A percentile compares a stretch with the other conserved stretches of the same genome.
Evolutionary conservation across 2,797 vertebrate species (phyloP).

Genomic region (Melopsittacus undulatus): DNA sequence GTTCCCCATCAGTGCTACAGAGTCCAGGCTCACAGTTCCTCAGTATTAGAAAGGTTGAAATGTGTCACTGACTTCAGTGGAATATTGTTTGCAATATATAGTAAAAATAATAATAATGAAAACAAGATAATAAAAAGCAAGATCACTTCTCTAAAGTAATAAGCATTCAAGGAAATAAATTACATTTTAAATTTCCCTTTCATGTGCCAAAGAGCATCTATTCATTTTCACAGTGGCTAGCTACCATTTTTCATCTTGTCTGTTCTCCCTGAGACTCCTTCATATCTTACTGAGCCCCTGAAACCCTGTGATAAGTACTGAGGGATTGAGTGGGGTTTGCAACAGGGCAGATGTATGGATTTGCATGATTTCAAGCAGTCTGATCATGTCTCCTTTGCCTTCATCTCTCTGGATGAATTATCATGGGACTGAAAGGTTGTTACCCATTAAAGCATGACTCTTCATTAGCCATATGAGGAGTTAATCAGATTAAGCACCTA

Average conservation of each 20-base stretch:
- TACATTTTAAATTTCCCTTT: neutral
- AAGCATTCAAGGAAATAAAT: neutral
- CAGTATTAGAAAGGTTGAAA: neutral
- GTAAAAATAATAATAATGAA: neutral
- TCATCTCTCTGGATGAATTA: neutral
- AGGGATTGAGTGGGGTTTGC: neutral
- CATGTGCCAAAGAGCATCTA: neutral
- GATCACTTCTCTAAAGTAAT: neutral
- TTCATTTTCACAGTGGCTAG: neutral
- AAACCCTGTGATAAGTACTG: neutral
- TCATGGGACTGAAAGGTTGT: neutral
- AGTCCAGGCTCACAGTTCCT: neutral
- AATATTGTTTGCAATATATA: neutral
- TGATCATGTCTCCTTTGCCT: neutral
- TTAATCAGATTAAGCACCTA: neutral
- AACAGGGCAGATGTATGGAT: neutral
- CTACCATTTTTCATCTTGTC: neutral
- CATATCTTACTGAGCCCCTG: neutral
- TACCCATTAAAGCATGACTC: neutral
- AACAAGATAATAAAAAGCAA: neutral
- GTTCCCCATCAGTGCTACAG: neutral
- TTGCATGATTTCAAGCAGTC: neutral
- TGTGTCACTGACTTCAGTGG: neutral
- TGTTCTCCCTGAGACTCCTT: neutral
- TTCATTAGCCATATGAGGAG: neutral